Base-by-base conservation (phyloP, 2,113 vertebrate species). In the Engraulis encrasicolus region DNA sequence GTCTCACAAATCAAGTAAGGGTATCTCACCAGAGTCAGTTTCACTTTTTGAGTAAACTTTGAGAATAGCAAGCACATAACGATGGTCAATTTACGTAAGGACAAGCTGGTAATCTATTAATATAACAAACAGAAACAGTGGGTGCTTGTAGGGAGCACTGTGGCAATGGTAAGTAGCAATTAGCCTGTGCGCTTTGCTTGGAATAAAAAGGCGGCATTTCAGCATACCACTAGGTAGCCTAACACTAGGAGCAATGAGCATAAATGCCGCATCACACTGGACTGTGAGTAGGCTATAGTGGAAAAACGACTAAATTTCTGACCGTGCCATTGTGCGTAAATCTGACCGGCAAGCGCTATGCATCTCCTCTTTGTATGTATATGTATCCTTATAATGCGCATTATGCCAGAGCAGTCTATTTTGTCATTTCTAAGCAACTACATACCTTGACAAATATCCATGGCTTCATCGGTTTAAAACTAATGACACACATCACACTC, bases 41-140 rank as follows among this genome's bases (percentile, higher is more conserved):
- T 34, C 34, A 34, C 66, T 58, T 58, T 58, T 58, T 27, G 34
- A 74, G 66, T 74, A 74, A 74, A 74, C 66, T 71, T 71, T 66
- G 4, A 2, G 23, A 23, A 11, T 27, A 12, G 20, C 15, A 14
- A 15, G 27, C 17, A 14, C 12, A 34, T 0, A 74, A 74, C 14
- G 66, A 74, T 15, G 23, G 23, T 34, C 9, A 74, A 14, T 34
- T 58, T n/a, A 6, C 54, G 9, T 6, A 23, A n/a, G 5, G 6
- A 17, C 0, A 36, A 36, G 0, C 11, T 27, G 15, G n/a, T 11
- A 5, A 45, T 45, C 40, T 45, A 45, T 34, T 31, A 34, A 15
- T 34, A 34, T 5, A 34, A 34, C 3, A 74, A 34, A 4, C 27
- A 14, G 27, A 74, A 34, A 36, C 27, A 14, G 66, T 17, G 31